Conservation (phyloP, 2,113 vertebrate genomes). For the Grantiella picta region DNA sequence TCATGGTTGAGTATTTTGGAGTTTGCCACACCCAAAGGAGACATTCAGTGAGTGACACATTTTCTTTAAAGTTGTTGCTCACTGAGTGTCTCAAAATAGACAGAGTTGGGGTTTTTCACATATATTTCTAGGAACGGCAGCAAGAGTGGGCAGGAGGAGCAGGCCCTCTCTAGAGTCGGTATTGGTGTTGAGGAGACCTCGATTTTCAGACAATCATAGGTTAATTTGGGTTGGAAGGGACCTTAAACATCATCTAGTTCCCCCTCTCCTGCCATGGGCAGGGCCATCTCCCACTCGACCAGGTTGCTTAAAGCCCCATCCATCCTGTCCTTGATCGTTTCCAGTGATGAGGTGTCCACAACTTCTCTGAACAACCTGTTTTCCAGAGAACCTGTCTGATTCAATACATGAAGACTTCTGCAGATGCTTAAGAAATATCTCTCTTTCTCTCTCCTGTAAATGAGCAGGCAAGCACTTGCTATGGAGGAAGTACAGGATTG, state of each 20-base stretch:
- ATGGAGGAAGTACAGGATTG: background rate
- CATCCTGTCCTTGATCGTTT: background rate
- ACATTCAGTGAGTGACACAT: background rate
- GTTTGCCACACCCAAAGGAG: background rate
- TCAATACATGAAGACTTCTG: background rate
- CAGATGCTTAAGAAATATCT: background rate
- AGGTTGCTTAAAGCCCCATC: background rate
- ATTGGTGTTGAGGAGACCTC: background rate
- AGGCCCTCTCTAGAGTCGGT: fast-evolving
- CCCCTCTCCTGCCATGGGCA: background rate
- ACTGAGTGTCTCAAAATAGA: background rate
- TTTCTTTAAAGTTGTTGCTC: background rate
- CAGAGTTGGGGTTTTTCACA: fast-evolving
- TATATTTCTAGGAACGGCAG: background rate
- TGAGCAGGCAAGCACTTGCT: background rate
- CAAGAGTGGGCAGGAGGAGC: background rate
- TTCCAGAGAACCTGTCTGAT: background rate
- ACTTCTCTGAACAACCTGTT: background rate
- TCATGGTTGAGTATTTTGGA: background rate
- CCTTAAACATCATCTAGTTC: background rate
- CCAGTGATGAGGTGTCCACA: background rate
- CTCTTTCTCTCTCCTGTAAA: background rate
- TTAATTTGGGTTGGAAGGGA: background rate
- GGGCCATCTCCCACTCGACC: background rate
- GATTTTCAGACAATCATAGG: background rate